phyloP scores from a whole-genome alignment of 2,797 vertebrate species.

The Siniperca undulata region DNA sequence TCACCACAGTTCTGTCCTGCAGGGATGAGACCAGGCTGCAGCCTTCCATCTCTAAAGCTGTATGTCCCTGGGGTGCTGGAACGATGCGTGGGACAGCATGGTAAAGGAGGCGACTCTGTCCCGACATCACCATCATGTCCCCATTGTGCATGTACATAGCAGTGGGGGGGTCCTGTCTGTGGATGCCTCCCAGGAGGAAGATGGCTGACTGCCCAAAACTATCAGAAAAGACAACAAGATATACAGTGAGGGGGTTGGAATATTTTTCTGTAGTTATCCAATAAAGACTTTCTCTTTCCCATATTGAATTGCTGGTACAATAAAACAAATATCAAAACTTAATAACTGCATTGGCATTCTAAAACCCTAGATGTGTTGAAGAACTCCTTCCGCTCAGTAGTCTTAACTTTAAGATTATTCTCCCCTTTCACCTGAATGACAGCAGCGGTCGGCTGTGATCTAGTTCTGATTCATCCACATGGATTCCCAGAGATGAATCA shows the following conservation, averaged over 20 bases:
- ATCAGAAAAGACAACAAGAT: slow-evolving; percentile 13
- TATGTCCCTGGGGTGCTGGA: slow-evolving; percentile 76
- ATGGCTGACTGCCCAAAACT: slow-evolving; percentile 96
- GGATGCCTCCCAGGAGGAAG: slow-evolving; percentile 92
- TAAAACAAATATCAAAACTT: background rate
- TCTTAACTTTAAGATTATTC: background rate
- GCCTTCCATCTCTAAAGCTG: slow-evolving; percentile 56
- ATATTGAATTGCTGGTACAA: background rate
- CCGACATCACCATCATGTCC: slow-evolving; percentile 97
- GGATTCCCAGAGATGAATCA: slow-evolving; percentile 96
- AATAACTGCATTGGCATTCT: background rate
- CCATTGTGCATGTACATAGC: slow-evolving; percentile 97
- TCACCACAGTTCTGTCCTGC: slow-evolving; percentile 52
- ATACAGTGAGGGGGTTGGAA: background rate
- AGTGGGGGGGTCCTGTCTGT: slow-evolving; percentile 88
- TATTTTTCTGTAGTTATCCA: background rate
- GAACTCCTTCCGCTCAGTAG: background rate
- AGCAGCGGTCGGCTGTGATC: slow-evolving; percentile 92
- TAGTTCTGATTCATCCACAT: slow-evolving; percentile 94
- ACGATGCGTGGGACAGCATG: slow-evolving; percentile 95
- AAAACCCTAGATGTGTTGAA: background rate
- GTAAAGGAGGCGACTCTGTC: slow-evolving; percentile 92
- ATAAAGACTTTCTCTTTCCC: background rate
- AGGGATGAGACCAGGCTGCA: background rate
- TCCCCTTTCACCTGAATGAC: slow-evolving; percentile 89